These are phyloP conservation scores for Stegophylla sp. DNA, from an alignment of 2,888 invertebrate species.

Conservation along the genomic window DNA sequence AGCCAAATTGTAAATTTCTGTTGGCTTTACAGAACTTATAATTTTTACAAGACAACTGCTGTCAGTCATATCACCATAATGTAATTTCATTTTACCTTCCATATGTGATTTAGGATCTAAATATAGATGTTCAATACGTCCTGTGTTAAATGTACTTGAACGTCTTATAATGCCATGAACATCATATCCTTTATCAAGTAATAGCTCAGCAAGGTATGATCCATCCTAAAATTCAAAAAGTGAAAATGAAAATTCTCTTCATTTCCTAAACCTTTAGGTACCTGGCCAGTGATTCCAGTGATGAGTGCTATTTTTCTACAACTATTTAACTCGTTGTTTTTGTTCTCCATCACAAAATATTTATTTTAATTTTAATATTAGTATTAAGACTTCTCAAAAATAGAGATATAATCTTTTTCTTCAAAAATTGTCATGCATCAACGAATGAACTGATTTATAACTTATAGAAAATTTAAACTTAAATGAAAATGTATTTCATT, in stretches of 20 bases:
- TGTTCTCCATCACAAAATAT: background rate
- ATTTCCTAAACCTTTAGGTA: conserved; percentile 65
- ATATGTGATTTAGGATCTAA: conserved; percentile 86
- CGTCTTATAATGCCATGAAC: conserved; percentile 96
- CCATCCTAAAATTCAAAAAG: conserved; percentile 78
- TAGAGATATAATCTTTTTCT: background rate
- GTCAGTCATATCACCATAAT: conserved; percentile 99
- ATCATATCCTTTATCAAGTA: conserved; percentile 89
- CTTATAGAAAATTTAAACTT: background rate
- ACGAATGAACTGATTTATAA: background rate
- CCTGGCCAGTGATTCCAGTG: conserved; percentile 98
- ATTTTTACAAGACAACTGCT: conserved; percentile 92
- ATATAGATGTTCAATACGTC: conserved; percentile 94
- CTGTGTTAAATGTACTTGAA: conserved; percentile 95
- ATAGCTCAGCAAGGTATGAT: conserved; percentile 93
- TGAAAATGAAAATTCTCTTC: background rate
- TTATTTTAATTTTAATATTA: background rate
- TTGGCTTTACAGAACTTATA: conserved; percentile 79
- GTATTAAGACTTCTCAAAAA: background rate
- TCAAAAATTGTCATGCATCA: background rate
- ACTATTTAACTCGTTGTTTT: conserved; percentile 61
- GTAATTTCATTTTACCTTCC: conserved; percentile 88
- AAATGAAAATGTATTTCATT: background rate
- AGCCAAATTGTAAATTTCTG: conserved; percentile 96
- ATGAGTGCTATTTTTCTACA: conserved; percentile 81